Conservation (phyloP, 1,140 invertebrate species). For the Drosophila ambigua region DNA sequence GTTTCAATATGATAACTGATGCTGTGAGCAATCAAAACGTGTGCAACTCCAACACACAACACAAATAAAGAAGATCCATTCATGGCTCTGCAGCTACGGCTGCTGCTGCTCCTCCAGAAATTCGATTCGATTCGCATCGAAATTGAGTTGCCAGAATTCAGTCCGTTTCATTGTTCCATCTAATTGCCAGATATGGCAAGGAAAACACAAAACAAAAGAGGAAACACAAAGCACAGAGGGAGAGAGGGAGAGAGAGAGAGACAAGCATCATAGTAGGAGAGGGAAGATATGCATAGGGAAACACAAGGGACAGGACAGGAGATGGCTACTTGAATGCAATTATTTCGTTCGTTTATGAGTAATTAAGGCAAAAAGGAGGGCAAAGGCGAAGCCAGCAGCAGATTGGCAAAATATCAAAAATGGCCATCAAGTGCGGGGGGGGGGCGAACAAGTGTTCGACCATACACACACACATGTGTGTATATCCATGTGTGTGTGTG, state of each 20-base stretch:
- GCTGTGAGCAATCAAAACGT: no score
- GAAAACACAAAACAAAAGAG: background rate
- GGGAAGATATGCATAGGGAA: background rate
- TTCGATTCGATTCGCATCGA: background rate
- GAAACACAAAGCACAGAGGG: no score
- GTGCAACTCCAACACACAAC: no score
- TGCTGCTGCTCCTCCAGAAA: background rate
- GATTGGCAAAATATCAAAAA: constrained; percentile 58
- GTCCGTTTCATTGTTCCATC: background rate
- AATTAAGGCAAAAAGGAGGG: constrained; percentile 32
- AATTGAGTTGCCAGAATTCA: constrained; percentile 9
- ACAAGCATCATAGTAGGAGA: no score
- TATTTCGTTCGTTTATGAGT: constrained; percentile 52
- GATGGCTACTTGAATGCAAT: constrained; percentile 41
- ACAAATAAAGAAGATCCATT: background rate
- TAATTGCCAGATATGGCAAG: constrained; percentile 15
- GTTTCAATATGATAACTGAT: no score
- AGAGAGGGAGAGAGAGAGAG: background rate
- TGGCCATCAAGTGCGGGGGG: constrained; percentile 14
- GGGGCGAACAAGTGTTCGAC: constrained; percentile 18
- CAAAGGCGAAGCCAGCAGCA: constrained; percentile 5
- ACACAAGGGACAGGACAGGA: background rate
- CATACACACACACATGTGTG: constrained; percentile 1
- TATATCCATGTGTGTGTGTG: constrained; percentile 9
- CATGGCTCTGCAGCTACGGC: no score